These are phyloP conservation scores for Argyrosomus japonicus DNA, from an alignment of 2,113 vertebrate genomes.

Conservation along the genomic window DNA sequence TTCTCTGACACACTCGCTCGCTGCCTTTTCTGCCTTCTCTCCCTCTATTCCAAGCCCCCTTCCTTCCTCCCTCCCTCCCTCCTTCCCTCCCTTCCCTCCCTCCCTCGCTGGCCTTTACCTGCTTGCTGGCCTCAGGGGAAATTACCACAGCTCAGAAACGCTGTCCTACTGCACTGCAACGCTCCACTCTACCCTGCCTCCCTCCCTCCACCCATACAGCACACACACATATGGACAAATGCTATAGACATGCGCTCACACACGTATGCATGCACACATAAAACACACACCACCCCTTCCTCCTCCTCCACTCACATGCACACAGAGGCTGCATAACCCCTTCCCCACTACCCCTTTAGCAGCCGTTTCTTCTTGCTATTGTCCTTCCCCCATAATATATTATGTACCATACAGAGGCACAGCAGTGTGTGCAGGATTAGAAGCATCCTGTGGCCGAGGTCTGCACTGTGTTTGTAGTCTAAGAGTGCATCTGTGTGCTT, in stretches of 20 bases:
- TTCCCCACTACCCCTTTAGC: too few relatives aligned
- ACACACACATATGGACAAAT: slow-evolving; percentile 35
- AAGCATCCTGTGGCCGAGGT: slow-evolving; percentile 46
- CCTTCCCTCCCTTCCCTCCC: slow-evolving; percentile 28
- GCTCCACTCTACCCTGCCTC: slow-evolving; percentile 58
- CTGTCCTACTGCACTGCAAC: slow-evolving; percentile 73
- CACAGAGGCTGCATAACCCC: slow-evolving; percentile 11
- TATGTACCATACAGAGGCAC: slow-evolving; percentile 23
- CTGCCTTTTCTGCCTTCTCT: slow-evolving; percentile 45
- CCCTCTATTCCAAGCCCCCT: slow-evolving; percentile 22
- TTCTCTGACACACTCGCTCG: slow-evolving; percentile 70
- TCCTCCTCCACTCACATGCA: slow-evolving; percentile 27
- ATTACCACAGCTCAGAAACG: slow-evolving; percentile 79
- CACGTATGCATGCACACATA: slow-evolving; percentile 11
- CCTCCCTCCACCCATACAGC: slow-evolving; percentile 53
- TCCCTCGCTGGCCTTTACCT: slow-evolving; percentile 79
- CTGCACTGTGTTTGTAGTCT: slow-evolving; percentile 10
- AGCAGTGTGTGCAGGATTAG: slow-evolving; percentile 43
- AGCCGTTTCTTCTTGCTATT: slow-evolving; percentile 38
- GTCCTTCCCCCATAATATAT: slow-evolving; percentile 33
- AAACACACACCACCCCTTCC: slow-evolving; percentile 29
- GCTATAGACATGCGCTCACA: slow-evolving; percentile 25
- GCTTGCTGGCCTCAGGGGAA: slow-evolving; percentile 81
- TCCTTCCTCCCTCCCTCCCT: slow-evolving; percentile 16
- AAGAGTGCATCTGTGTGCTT: neutral